Percentiles rank a stretch among this genome's conserved stretches.
Conservation (phyloP, 2,797 vertebrate genomes). For the Hemitrygon akajei region DNA sequence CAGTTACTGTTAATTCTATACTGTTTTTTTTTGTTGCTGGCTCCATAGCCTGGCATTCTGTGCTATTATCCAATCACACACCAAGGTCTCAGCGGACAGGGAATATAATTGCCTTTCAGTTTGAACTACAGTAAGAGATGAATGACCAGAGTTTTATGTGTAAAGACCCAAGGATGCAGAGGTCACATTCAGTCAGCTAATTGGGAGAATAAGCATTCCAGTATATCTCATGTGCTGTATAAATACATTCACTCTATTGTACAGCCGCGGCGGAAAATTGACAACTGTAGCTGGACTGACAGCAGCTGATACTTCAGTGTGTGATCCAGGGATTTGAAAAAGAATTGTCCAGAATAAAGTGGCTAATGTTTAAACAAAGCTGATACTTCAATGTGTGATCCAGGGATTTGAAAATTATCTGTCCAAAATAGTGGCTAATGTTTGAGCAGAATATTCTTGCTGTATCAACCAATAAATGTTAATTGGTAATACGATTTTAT, state of each 20-base stretch:
- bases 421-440: not conserved
- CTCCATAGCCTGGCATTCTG: not conserved
- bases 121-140: slow-evolving; percentile 20
- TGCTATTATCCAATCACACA: not conserved
- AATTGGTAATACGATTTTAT: not conserved
- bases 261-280: not conserved
- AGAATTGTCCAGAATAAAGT: not conserved
- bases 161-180: not conserved
- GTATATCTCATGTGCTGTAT: not conserved
- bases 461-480: not conserved
- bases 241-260: slow-evolving; percentile 23
- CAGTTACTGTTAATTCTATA: slow-evolving; percentile 6
- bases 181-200: slow-evolving; percentile 24
- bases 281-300: not conserved
- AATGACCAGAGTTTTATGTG: slow-evolving; percentile 21
- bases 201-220: slow-evolving; percentile 15
- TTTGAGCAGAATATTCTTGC: not conserved
- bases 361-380: not conserved
- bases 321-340: slow-evolving; percentile 2
- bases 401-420: slow-evolving; percentile 2
- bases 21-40: slow-evolving; percentile 2
- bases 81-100: not conserved
- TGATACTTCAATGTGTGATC: not conserved
- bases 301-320: not conserved
- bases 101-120: slow-evolving; percentile 32